Conservation (phyloP, 2,888 invertebrate genomes). For the Chrysomela aeneicollis region DNA sequence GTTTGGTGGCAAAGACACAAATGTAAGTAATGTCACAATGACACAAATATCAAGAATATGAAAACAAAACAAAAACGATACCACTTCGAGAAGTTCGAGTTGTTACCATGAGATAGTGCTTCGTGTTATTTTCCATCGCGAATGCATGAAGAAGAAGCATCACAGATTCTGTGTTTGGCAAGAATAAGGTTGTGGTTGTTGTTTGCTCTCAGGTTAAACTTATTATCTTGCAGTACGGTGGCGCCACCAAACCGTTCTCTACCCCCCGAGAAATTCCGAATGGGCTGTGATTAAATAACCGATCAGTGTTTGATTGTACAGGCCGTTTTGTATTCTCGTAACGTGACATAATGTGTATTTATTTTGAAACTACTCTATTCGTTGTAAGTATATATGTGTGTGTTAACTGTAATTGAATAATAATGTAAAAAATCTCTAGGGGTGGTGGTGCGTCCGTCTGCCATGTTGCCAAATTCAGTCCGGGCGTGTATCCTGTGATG, state of each 20-base stretch:
- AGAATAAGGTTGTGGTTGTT: neutral
- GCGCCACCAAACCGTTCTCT: conserved; percentile 55
- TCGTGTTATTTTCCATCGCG: too few species aligned
- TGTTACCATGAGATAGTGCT: too few species aligned
- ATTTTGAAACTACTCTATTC: conserved; percentile 60
- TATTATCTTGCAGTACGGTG: conserved; percentile 40
- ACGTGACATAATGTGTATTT: conserved; percentile 55
- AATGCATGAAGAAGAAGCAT: too few species aligned
- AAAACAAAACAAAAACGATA: too few species aligned
- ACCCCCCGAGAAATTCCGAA: conserved; percentile 73
- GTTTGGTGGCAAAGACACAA: too few species aligned
- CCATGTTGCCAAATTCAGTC: conserved; percentile 57
- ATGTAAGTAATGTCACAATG: too few species aligned
- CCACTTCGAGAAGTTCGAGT: too few species aligned
- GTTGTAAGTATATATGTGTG: conserved; percentile 52
- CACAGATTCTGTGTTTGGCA: neutral
- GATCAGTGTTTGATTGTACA: conserved; percentile 75
- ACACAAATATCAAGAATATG: too few species aligned
- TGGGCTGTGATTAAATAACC: conserved; percentile 79
- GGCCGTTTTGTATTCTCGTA: conserved; percentile 71
- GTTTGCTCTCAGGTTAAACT: neutral
- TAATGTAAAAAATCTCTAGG: conserved; percentile 43
- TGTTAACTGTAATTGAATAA: conserved; percentile 52
- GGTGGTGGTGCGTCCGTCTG: conserved; percentile 47
- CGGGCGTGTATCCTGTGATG: conserved; percentile 56